These are phyloP conservation scores for Meriones unguiculatus DNA, from an alignment of 2,113 vertebrate species.

Conservation along the genomic window DNA sequence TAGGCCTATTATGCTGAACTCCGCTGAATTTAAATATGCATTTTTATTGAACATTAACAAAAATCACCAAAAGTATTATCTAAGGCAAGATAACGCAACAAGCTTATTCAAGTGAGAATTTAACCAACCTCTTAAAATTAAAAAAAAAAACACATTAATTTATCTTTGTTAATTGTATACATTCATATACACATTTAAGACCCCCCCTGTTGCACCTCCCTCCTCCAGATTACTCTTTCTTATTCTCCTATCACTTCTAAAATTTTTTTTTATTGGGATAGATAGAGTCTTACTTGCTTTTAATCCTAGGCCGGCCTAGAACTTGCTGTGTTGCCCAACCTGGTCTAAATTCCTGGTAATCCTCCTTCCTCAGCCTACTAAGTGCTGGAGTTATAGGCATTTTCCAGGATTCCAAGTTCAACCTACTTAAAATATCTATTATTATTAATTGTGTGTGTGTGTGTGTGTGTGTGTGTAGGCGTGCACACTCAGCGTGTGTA, in stretches of 20 bases:
- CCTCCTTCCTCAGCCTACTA: not conserved
- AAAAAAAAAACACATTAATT: not conserved
- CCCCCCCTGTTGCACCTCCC: not conserved
- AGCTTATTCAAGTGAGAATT: not conserved
- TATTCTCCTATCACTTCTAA: not conserved
- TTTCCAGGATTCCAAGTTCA: not conserved
- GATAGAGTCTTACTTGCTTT: not conserved
- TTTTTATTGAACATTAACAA: slow-evolving; percentile 23
- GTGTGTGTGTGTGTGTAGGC: not conserved
- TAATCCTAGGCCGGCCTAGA: not conserved
- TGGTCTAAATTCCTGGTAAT: not conserved
- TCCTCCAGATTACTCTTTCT: not conserved
- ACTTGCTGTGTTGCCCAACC: not conserved
- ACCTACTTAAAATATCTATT: not conserved
- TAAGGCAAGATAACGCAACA: slow-evolving; percentile 10
- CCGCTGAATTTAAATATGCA: slow-evolving; percentile 28
- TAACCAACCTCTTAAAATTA: slow-evolving; percentile 8
- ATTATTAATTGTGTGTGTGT: not conserved
- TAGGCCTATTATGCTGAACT: slow-evolving; percentile 16
- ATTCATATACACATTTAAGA: too few relatives aligned
- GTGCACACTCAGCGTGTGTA: not conserved
- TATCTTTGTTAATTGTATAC: not conserved
- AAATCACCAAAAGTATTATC: not conserved
- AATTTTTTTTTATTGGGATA: not conserved
- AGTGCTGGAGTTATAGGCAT: not conserved